Base-by-base conservation (phyloP, 2,113 vertebrate species). In the Callopanchax toddi region DNA sequence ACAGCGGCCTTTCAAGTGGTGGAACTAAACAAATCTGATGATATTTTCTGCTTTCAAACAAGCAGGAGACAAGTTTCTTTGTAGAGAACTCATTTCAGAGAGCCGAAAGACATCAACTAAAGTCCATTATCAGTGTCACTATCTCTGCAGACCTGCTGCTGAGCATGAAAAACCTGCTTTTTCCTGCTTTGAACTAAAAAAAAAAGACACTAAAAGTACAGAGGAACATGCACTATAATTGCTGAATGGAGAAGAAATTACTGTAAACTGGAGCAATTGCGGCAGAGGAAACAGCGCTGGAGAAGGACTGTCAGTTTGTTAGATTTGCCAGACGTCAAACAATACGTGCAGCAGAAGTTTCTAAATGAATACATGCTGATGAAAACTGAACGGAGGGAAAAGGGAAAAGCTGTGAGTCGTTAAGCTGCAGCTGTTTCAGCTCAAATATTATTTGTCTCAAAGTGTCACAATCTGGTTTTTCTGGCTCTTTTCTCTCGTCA, bases 51-150 rank as follows among this genome's bases (percentile, higher is more conserved):
- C 63, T 34, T 78, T 81, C 62, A 70, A 67, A 76, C 16, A 59
- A 46, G 43, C 56, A 50, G 29, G n/a, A 22, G 73, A 69, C 67
- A 21, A 25, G 63, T 65, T 60, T 42, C 76, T 76, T 86, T 78
- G 71, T 70, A 18, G 53, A 52, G 32, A 62, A 78, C 44, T 52
- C 42, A 80, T 78, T 89, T 76, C 25, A 65, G 66, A 70, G n/a
- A n/a, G n/a, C n/a, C n/a, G n/a, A n/a, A n/a, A n/a, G n/a, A n/a
- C 60, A 1, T 49, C 32, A 44, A 62, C 63, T n/a, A 68, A 64
- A 74, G 69, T 72, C 79, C 63, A 5, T 77, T 82, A 87, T 87
- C 87, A 85, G 68, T 80, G 82, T 81, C 76, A 77, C 61, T 82
- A 76, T 63, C 68, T 67, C 34, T 10, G 22, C 25, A 34, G 54